phyloP scores from a whole-genome alignment of 2,797 vertebrate genomes.

The Thunnus albacares region DNA sequence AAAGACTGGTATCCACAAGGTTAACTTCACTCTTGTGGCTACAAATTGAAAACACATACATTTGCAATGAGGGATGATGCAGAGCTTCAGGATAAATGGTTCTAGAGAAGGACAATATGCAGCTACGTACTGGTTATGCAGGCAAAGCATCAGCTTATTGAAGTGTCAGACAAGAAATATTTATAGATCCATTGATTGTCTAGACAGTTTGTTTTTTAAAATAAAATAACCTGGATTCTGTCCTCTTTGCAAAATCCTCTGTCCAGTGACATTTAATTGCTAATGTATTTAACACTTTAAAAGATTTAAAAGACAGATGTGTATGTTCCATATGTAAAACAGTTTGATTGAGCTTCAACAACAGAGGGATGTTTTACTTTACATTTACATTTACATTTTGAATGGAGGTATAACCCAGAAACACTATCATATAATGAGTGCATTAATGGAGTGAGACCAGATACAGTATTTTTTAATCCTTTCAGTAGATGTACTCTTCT shows the following conservation, averaged over 20 bases:
- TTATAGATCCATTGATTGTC: neutral
- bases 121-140: neutral
- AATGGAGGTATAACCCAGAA: neutral
- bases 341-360: neutral
- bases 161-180: neutral
- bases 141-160: neutral
- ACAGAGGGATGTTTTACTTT: too few species aligned
- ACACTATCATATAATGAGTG: neutral
- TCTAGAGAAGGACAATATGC: neutral
- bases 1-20: neutral
- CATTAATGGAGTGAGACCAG: neutral
- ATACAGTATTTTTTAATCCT: neutral
- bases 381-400: neutral
- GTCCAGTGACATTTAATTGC: neutral
- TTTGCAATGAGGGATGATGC: conserved; percentile 2
- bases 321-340: too few species aligned
- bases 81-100: neutral
- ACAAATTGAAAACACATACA: conserved; percentile 4
- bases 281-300: neutral
- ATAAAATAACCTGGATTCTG: neutral
- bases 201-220: neutral
- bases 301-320: neutral
- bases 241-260: neutral
- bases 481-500: conserved; percentile 9
- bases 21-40: neutral